Evolutionary conservation across 2,113 vertebrate species (phyloP), one percentile per base, ranked within the genome.

Genomic region (Albula goreensis): DNA sequence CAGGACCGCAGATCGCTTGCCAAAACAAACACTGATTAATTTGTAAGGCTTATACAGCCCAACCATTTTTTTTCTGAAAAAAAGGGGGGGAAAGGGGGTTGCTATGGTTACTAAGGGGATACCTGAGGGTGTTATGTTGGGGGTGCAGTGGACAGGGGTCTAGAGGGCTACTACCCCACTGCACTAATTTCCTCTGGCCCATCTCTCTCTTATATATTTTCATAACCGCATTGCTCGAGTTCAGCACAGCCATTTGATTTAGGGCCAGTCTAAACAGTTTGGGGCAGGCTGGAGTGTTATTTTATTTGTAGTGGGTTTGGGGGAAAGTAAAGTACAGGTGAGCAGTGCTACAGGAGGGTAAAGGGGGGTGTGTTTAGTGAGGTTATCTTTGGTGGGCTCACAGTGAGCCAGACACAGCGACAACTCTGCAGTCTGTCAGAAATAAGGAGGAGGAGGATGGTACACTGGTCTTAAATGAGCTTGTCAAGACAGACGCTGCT

Each of bases 131-230:
- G 91, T 89, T 77, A 88, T 60, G 90, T 87, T 90, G 86, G 31
- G 86, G 87, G 83, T 91, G 87, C 86, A 88, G 8, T 88, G 91
- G 90, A 91, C 90, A 87, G 63, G 82, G 87, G 83, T 87, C 86
- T 90, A 91, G 93, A 91, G 86, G 89, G 88, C 89, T 88, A 86
- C 81, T 85, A 85, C 89, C 80, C 89, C 92, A 94, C 93, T 94
- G 95, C 93, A 85, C 90, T 95, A 92, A 92, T 93, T 95, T 95
- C 95, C 95, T 94, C 87, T 81, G 77, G 91, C 89, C 91, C 91
- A 94, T 95, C 93, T 94, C 94, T 95, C 94, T 93, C 82, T 86
- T 83, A 79, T 86, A 92, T 96, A 95, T 95, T 95, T 95, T 96
- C 88, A 92, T 95, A 96, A 96, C 95, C 94, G 92, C 90, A 87